Evolutionary conservation across 1,140 invertebrate species (phyloP).

Genomic region (Philotrypesis tridentata): DNA sequence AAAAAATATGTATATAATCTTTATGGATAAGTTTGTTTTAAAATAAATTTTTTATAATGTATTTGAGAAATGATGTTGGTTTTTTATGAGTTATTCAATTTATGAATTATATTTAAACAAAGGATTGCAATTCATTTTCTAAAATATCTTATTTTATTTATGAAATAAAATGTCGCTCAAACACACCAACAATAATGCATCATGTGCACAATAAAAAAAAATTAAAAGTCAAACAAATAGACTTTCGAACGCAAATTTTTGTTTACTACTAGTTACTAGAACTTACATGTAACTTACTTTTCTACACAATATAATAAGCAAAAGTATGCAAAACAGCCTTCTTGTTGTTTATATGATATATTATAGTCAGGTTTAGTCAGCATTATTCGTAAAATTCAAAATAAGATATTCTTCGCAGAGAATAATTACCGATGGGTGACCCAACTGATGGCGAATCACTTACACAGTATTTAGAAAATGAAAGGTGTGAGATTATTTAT

Average conservation of each 20-base stretch:
- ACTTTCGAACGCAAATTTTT: not conserved
- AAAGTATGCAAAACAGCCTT: not conserved
- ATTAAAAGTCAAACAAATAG: not conserved
- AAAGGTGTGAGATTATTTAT: not conserved
- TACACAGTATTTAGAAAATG: not conserved
- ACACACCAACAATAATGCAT: not conserved
- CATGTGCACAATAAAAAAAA: not conserved
- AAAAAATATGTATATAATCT: not conserved
- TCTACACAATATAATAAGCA: not conserved
- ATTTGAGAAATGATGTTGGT: not conserved
- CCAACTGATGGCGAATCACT: not conserved
- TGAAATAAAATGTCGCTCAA: not conserved
- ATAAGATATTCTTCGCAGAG: too few relatives aligned
- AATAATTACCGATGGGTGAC: not conserved
- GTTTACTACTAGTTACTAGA: not conserved
- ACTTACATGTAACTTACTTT: not conserved
- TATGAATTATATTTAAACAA: too few relatives aligned
- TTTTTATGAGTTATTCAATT: too few relatives aligned
- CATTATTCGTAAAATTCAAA: too few relatives aligned
- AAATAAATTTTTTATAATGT: slow-evolving; percentile 3
- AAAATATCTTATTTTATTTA: not conserved
- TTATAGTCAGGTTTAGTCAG: too few relatives aligned
- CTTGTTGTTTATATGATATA: not conserved
- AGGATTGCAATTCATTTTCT: not conserved
- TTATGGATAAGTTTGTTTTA: not conserved